These are phyloP conservation scores for Trissolcus japonicus DNA, from an alignment of 2,888 invertebrate species.

Conservation along the genomic window DNA sequence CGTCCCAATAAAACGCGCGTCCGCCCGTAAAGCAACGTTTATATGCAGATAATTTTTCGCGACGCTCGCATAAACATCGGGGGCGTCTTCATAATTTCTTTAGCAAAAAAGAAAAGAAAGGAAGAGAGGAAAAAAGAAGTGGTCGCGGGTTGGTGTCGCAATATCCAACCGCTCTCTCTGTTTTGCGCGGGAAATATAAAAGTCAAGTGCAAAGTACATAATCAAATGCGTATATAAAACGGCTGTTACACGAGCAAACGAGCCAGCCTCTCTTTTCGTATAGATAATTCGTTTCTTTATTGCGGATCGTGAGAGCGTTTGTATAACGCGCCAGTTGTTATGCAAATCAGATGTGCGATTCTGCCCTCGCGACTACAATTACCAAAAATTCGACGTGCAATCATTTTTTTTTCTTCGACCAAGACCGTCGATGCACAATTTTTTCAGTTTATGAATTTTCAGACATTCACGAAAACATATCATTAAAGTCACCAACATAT, in stretches of 20 bases:
- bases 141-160: neutral
- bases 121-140: neutral
- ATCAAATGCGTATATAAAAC: conserved; percentile 40
- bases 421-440: neutral
- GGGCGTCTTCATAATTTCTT: conserved; percentile 10
- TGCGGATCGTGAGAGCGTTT: conserved; percentile 23
- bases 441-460: no score
- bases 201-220: conserved; percentile 37
- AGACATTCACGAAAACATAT: no score
- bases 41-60: conserved; percentile 17
- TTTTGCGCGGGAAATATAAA: conserved; percentile 22
- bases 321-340: conserved; percentile 23
- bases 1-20: conserved; percentile 10
- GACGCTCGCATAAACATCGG: conserved; percentile 10
- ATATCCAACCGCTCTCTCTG: conserved; percentile 26
- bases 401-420: neutral
- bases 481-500: no score
- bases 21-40: conserved; percentile 14
- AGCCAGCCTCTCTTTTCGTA: conserved; percentile 26
- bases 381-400: conserved; percentile 27
- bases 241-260: conserved; percentile 28
- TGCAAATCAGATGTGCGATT: conserved; percentile 43
- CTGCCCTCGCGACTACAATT: conserved; percentile 18
- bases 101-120: neutral
- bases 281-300: conserved; percentile 40